Percentiles rank a stretch among this genome's conserved stretches.
phyloP scores from a whole-genome alignment of 1,140 invertebrate species.

The Scaptomyza pallida region DNA sequence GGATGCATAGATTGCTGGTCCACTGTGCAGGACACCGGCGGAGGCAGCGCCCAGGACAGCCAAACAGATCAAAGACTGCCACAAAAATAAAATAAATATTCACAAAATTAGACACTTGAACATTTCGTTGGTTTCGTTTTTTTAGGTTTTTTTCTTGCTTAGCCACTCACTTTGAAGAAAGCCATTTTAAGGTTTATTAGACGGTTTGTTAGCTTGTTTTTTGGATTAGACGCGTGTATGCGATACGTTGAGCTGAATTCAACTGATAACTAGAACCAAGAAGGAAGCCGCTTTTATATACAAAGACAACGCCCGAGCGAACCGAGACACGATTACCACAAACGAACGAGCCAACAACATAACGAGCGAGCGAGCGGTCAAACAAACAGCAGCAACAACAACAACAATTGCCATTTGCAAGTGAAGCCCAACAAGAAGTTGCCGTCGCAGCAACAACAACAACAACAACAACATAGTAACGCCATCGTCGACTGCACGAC shows the following conservation, averaged over 20 bases:
- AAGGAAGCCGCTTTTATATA: slow-evolving; percentile 84
- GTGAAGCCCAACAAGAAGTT: slow-evolving; percentile 72
- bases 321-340: slow-evolving; percentile 52
- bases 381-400: slow-evolving; percentile 24
- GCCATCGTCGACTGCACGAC: slow-evolving; percentile 15
- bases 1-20: slow-evolving; percentile 66
- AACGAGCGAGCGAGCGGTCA: slow-evolving; percentile 67
- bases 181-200: slow-evolving; percentile 64
- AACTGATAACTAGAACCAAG: slow-evolving; percentile 84
- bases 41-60: slow-evolving; percentile 80
- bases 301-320: slow-evolving; percentile 75
- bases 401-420: slow-evolving; percentile 47
- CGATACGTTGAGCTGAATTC: slow-evolving; percentile 78
- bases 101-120: slow-evolving; percentile 25
- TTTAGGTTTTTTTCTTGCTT: too few species aligned
- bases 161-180: slow-evolving; percentile 84
- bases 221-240: slow-evolving; percentile 59
- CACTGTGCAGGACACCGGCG: slow-evolving; percentile 76
- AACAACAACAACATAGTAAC: slow-evolving; percentile 20
- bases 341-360: slow-evolving; percentile 44
- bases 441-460: slow-evolving; percentile 22
- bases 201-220: slow-evolving; percentile 29
- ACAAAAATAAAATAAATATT: slow-evolving; percentile 33
- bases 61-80: slow-evolving; percentile 79
- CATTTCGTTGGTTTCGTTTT: neutral